Conservation (phyloP, 1,140 invertebrate genomes). For the Drosophila parvula region DNA sequence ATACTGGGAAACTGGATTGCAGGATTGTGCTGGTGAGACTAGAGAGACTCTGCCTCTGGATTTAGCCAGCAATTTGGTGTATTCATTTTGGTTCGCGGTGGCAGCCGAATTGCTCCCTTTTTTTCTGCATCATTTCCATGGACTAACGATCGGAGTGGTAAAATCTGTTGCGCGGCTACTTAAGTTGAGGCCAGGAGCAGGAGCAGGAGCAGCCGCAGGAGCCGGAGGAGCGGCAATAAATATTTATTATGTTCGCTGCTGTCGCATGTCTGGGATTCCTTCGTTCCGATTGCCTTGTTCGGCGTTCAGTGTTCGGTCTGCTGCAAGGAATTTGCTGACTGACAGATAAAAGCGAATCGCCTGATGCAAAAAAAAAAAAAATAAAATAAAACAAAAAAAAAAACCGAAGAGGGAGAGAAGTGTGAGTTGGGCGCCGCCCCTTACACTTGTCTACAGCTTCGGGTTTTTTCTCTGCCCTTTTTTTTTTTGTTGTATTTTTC, state of each 20-base stretch:
- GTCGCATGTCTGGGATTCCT: constrained; percentile 21
- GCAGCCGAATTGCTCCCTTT: not conserved
- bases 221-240: constrained; percentile 10
- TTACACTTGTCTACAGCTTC: constrained; percentile 32
- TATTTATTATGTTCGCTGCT: constrained; percentile 20
- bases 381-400: not conserved
- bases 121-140: constrained; percentile 1
- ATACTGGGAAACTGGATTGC: constrained; percentile 1
- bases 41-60: not conserved
- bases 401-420: not conserved
- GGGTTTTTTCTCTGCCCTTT: not conserved
- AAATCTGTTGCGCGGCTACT: constrained; percentile 28
- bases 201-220: not conserved
- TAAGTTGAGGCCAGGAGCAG: constrained; percentile 9
- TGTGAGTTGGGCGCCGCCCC: constrained; percentile 12
- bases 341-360: constrained; percentile 22
- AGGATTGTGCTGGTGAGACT: too few relatives aligned
- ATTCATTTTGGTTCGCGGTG: constrained; percentile 26
- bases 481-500: not conserved
- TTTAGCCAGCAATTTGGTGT: constrained; percentile 23
- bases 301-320: constrained; percentile 15
- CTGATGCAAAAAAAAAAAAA: constrained; percentile 18
- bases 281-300: constrained; percentile 18
- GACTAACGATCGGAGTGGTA: constrained; percentile 27
- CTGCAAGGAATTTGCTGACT: constrained; percentile 24